These are phyloP conservation scores for Pseudopodoces humilis DNA, from an alignment of 2,113 vertebrate species.

Conservation along the genomic window DNA sequence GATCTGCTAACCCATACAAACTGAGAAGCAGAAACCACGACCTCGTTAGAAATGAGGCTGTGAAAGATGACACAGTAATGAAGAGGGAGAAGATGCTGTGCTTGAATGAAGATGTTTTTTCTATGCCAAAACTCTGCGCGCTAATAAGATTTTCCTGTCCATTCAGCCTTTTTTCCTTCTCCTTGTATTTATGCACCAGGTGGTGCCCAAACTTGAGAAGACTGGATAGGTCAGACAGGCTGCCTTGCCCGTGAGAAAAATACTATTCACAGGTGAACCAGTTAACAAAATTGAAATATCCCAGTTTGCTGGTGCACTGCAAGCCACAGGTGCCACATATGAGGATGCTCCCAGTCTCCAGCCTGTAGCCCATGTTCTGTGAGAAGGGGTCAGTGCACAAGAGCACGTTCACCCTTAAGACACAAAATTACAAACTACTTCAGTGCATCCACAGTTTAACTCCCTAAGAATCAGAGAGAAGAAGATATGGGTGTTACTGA, in stretches of 20 bases:
- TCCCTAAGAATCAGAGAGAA: not conserved
- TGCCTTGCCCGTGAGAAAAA: not conserved
- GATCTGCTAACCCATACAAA: not conserved
- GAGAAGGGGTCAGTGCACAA: not conserved
- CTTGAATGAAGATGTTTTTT: not conserved
- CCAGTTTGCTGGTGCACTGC: not conserved
- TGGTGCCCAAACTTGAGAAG: not conserved
- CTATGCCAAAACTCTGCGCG: not conserved
- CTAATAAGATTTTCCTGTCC: not conserved
- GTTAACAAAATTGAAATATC: not conserved
- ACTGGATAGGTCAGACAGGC: not conserved
- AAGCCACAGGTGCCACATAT: not conserved
- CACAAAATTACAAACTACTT: not conserved
- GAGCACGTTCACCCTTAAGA: not conserved
- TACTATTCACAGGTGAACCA: not conserved
- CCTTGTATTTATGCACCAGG: not conserved
- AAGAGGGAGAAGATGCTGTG: not conserved
- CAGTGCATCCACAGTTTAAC: not conserved
- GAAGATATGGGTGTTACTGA: not conserved
- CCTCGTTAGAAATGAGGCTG: not conserved
- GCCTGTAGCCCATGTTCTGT: not conserved
- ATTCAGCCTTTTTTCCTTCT: not conserved
- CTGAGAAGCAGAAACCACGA: not conserved
- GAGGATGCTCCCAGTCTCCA: not conserved
- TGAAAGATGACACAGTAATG: not conserved